Percentiles rank a stretch among this genome's conserved stretches.
Conservation (phyloP, 2,113 vertebrate species). For the Mola mola region DNA sequence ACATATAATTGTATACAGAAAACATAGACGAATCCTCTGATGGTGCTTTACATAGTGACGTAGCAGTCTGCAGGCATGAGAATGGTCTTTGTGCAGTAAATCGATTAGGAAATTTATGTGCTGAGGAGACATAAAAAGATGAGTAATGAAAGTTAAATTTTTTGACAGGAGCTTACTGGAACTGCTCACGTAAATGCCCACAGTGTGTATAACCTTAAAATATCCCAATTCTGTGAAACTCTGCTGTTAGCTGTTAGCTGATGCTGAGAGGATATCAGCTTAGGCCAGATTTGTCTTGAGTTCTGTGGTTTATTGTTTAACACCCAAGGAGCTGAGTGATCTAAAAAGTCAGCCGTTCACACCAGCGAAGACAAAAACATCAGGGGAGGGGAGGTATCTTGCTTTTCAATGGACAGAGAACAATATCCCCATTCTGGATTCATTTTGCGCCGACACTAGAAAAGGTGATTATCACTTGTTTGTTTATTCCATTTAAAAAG, state of each 20-base stretch:
- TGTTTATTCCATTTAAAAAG: slow-evolving; percentile 83
- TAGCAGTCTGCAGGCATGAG: slow-evolving; percentile 53
- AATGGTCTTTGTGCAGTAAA: slow-evolving; percentile 67
- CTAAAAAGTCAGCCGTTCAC: slow-evolving; percentile 69
- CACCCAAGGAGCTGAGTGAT: slow-evolving; percentile 58
- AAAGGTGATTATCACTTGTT: slow-evolving; percentile 85
- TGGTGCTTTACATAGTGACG: slow-evolving; percentile 1
- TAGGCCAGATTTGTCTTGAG: slow-evolving; percentile 39
- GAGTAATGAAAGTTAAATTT: slow-evolving; percentile 71
- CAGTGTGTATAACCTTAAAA: slow-evolving; percentile 52
- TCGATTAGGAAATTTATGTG: slow-evolving; percentile 80
- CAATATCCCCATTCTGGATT: slow-evolving; percentile 68
- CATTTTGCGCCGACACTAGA: slow-evolving; percentile 76
- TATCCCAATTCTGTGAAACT: slow-evolving; percentile 30
- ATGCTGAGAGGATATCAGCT: slow-evolving; percentile 41
- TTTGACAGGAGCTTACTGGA: slow-evolving; percentile 61
- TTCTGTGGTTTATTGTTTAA: slow-evolving; percentile 54
- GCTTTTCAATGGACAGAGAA: slow-evolving; percentile 70
- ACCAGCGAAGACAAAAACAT: slow-evolving; percentile 61
- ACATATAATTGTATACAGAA: slow-evolving; percentile 49
- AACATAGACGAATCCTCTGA: slow-evolving; percentile 53
- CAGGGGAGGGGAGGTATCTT: slow-evolving; percentile 52
- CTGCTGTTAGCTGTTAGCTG: slow-evolving; percentile 27
- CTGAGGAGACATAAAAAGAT: slow-evolving; percentile 66
- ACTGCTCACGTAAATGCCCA: slow-evolving; percentile 53